Base-by-base conservation (phyloP, 2,113 vertebrate species). In the Pseudorasbora parva region DNA sequence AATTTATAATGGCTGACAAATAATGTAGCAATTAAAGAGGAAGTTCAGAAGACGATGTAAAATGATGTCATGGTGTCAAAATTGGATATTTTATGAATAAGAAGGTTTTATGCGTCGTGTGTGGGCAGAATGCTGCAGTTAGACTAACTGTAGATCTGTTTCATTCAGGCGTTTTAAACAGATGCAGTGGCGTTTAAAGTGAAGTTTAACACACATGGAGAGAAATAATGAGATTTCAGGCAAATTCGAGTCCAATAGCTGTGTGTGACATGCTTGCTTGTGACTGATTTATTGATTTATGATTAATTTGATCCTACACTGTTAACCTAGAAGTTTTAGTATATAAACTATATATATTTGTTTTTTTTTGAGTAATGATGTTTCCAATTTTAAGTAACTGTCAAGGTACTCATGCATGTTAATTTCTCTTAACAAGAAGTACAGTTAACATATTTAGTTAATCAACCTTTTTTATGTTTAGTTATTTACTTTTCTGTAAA, bases 1-100 rank as follows among this genome's bases (percentile, higher is more conserved):
- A 69, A n/a, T n/a, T 68, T 41, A n/a, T 10, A 41, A n/a, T 10
- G 64, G 37, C 41, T 68, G 33, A 69, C 66, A 69, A n/a, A 41
- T 69, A 41, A 69, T 41, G 8, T 21, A 54, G 51, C 51, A 54
- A 54, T 21, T 21, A 54, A 68, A 41, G 8, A 41, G 57, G 8
- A 69, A 30, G 33, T 23, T 69, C 17, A 68, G 57, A 30, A 78
- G 74, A 45, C 59, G 6, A n/a, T 66, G 19, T 37, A 19, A 30
- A 66, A 9, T 66, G 30, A 68, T 21, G 57, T 27, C 59, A 62
- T 64, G 21, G n/a, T 60, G 66, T 60, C 76, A 60, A 49, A 49
- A 25, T 64, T 64, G 21, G 83, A 74, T 74, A 27, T 80, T 54
- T 74, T 12, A 74, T 84, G 73, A 15, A 66, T 68, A 10, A n/a